Conservation (phyloP, 2,797 vertebrate genomes). For the Poeciliopsis turneri region DNA sequence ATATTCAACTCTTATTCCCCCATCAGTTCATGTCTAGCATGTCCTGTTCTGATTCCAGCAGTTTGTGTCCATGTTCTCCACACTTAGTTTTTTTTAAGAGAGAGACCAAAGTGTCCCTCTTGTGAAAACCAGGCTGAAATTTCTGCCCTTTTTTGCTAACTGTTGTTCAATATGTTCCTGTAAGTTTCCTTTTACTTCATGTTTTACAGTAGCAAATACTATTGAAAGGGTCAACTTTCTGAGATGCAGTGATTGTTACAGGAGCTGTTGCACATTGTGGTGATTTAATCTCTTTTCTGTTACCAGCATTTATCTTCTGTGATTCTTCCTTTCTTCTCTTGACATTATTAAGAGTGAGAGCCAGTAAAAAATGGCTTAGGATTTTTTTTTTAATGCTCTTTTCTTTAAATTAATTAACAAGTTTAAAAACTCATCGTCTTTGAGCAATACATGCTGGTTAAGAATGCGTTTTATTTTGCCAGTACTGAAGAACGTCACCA, state of each 20-base stretch:
- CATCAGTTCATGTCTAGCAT: neutral
- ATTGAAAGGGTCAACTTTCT: neutral
- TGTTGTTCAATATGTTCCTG: neutral
- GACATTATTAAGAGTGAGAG: neutral
- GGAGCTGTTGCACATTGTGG: neutral
- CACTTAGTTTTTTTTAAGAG: neutral
- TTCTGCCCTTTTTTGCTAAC: neutral
- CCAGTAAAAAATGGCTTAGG: neutral
- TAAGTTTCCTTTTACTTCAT: neutral
- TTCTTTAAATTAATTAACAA: neutral
- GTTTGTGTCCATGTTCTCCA: neutral
- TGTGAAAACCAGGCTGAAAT: neutral
- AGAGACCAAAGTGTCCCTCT: neutral
- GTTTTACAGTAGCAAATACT: neutral
- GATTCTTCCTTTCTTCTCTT: neutral
- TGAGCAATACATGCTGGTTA: neutral
- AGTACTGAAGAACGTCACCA: slow-evolving; percentile 1
- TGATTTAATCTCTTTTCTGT: neutral
- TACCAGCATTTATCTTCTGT: neutral
- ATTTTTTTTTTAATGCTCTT: neutral
- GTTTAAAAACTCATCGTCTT: neutral
- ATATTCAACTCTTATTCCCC: too few species aligned
- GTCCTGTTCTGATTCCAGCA: neutral
- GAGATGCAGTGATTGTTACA: neutral
- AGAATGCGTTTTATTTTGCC: neutral